Conservation (phyloP, 2,113 vertebrate genomes). For the Sylvicapra grimmia region DNA sequence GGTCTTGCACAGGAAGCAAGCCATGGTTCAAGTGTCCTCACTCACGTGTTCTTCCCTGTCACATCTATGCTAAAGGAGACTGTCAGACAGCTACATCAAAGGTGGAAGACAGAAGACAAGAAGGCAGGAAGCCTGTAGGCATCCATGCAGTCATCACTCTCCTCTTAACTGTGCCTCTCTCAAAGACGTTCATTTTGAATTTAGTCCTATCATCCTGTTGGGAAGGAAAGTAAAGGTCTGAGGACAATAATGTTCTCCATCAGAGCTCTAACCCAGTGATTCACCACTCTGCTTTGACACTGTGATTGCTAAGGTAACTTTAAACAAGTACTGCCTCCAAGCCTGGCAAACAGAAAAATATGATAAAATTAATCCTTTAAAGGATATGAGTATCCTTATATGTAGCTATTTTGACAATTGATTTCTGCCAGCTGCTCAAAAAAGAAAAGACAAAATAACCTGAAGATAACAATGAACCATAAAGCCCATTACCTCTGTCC, state of each 20-base stretch:
- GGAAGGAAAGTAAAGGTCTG: background rate
- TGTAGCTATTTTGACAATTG: background rate
- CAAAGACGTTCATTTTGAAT: background rate
- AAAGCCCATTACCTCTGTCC: background rate
- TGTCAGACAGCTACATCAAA: background rate
- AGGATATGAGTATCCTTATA: background rate
- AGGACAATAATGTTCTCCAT: background rate
- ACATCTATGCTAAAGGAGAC: background rate
- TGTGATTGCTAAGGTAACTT: background rate
- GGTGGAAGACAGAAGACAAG: background rate
- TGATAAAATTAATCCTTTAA: background rate
- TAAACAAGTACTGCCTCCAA: background rate
- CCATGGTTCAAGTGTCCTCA: background rate
- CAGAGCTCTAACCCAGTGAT: background rate
- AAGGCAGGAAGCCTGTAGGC: background rate
- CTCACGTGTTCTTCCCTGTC: background rate
- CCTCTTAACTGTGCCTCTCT: background rate
- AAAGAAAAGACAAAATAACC: background rate
- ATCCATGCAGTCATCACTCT: background rate
- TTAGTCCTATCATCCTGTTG: background rate
- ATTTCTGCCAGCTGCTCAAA: background rate
- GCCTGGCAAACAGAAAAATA: background rate
- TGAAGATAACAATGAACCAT: background rate
- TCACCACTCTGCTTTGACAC: background rate
- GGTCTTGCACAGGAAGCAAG: background rate